Evolutionary conservation across 2,888 invertebrate species (phyloP), one percentile per base, ranked within the genome.

Genomic region (Eupithecia insigniata): DNA sequence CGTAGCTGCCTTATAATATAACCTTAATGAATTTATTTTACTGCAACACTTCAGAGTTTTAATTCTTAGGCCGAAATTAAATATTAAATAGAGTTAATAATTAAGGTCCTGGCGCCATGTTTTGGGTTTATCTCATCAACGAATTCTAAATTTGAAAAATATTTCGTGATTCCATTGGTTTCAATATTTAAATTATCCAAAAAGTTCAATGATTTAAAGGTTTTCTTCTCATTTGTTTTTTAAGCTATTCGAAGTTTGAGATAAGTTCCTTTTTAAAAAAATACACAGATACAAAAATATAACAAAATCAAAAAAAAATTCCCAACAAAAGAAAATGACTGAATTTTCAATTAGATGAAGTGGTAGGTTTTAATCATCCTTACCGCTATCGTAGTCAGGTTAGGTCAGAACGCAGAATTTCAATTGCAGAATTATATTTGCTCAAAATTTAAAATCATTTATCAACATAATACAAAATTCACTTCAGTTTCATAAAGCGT

Each of bases 401-500:
- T 34, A 34, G 34, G 8, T 46, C n/a, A n/a, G n/a, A 46, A 8
- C 46, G n/a, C 51, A 22, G 8, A 46, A 51, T 51, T 10, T 10
- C 22, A 22, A 22, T 51, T 22, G 22, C 10, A 51, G 3, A 51
- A 55, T 55, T 26, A 14, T 14, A 26, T 55, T 4, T 1, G 26
- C 55, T 22, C 26, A 61, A 10, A 61, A 32, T 62, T n/a, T 14
- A n/a, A 39, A 26, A 36, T 22, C 64, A 36, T 64, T 5, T 64
- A 34, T 36, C 36, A 64, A 26, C 22, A 36, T 30, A 30, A 62
- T 64, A 26, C 6, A 80, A 43, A 70, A 58, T 39, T 85, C 82
- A 85, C 87, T 89, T 86, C 84, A 87, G 89, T 89, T 85, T 85
- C 77, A 85, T 84, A 84, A 86, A 87, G 86, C 82, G 81, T 85